Percentiles rank a stretch among this genome's conserved stretches.
Evolutionary conservation across 2,888 invertebrate species (phyloP).

Genomic region (Mythimna impura): DNA sequence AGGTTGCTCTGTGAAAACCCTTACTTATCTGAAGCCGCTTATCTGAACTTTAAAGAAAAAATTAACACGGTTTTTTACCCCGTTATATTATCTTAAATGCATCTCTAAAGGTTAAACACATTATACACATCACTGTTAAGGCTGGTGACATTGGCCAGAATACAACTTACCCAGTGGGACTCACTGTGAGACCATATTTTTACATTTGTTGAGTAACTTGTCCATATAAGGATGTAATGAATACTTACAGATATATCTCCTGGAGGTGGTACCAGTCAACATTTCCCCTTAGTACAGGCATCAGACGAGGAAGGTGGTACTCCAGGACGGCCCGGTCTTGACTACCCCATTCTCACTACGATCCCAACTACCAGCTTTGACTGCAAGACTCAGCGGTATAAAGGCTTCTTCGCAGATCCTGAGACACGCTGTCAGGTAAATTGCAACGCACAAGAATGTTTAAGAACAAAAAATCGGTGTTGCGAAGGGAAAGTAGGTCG

Average conservation of each 20-base stretch:
- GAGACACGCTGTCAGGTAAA: slow-evolving; percentile 95
- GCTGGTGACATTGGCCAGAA: slow-evolving; percentile 28
- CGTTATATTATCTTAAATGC: not conserved
- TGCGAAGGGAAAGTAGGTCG: slow-evolving; percentile 66
- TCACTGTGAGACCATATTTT: not conserved
- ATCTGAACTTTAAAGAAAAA: not conserved
- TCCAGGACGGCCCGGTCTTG: slow-evolving; percentile 93
- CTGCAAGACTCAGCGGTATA: slow-evolving; percentile 96
- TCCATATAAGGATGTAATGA: slow-evolving; percentile 7
- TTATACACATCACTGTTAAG: slow-evolving; percentile 6
- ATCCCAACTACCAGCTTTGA: slow-evolving; percentile 95
- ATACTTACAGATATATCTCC: slow-evolving; percentile 72
- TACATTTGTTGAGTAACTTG: not conserved
- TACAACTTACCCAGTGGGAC: not conserved
- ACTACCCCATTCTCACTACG: slow-evolving; percentile 94
- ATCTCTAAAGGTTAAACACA: slow-evolving; percentile 2
- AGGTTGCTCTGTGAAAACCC: not conserved
- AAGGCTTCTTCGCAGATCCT: slow-evolving; percentile 97
- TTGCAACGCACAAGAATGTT: slow-evolving; percentile 55
- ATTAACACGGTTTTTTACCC: not conserved
- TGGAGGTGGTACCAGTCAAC: slow-evolving; percentile 79
- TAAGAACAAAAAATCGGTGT: slow-evolving; percentile 49
- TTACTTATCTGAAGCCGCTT: too few species aligned
- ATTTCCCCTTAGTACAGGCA: slow-evolving; percentile 81
- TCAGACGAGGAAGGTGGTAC: slow-evolving; percentile 91